Evolutionary conservation across 2,797 vertebrate species (phyloP), one percentile per base, ranked within the genome.

Genomic region (Emydoidea blandingii): DNA sequence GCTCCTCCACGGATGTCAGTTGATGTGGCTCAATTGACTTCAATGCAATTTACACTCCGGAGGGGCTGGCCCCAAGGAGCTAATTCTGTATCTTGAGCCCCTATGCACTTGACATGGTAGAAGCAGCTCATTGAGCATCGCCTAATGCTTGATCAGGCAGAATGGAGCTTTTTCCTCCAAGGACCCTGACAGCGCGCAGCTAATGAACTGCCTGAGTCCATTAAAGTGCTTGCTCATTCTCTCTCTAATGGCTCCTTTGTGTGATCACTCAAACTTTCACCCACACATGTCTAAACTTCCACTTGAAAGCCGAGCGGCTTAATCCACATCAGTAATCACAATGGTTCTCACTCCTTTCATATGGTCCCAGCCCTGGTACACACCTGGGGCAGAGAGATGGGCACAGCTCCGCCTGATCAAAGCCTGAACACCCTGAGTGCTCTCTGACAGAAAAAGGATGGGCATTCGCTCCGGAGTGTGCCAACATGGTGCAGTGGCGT

Each of bases 241-340:
- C 92, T 72, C 27, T 23, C 49, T 95, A 97, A 95, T 91, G 89
- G 65, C 57, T 86, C 93, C 91, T 76, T 91, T 12, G 41, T 89
- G 49, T 44, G 83, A 87, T 90, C 94, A 91, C 91, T 83, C 74
- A 92, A 96, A 89, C 4, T n/a, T 18, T 82, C 23, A 74, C 94
- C 95, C 41, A 93, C 89, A 94, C 74, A 79, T 59, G 0, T 62
- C 86, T 92, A 52, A 90, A 89, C 87, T 87, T 93, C 21, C 57
- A 95, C 83, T 86, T 96, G 85, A 97, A 97, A 97, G 95, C 89
- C 29, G 57, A 47, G 76, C 87, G 86, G 94, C 86, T 78, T 89
- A 91, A 91, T 56, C 47, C n/a, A 14, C n/a, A 50, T 96, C 97
- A 85, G 96, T 97, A 97, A 90, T 8, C 89, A 50, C 41, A 54